Percentiles rank a stretch among this genome's conserved stretches.
phyloP scores from a whole-genome alignment of 2,888 invertebrate genomes.

The Gari tellinella region DNA sequence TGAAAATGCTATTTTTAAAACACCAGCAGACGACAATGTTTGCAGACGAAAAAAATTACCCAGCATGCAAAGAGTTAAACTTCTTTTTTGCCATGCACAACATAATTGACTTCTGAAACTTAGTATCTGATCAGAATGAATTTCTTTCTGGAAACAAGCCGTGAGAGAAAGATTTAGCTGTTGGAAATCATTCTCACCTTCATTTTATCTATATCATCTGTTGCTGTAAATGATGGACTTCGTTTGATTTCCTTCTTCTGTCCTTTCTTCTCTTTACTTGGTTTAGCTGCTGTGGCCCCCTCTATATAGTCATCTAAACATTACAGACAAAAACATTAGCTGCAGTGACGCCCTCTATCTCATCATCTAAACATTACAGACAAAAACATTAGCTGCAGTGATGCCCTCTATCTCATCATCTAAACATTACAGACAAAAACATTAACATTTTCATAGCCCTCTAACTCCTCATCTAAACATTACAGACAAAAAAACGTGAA shows the following conservation, averaged over 20 bases:
- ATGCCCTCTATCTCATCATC: slow-evolving; percentile 71
- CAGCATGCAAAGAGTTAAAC: too few relatives aligned
- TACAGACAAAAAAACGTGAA: too few relatives aligned
- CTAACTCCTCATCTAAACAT: slow-evolving; percentile 69
- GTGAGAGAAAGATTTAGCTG: too few relatives aligned
- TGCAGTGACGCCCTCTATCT: slow-evolving; percentile 59
- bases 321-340: slow-evolving; percentile 2
- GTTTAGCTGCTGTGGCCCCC: slow-evolving; percentile 36
- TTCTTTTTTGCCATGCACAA: too few relatives aligned
- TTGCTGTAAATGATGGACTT: slow-evolving; percentile 85
- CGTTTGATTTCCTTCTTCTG: slow-evolving; percentile 66
- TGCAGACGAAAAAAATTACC: too few relatives aligned
- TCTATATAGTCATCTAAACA: slow-evolving; percentile 71
- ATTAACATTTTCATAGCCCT: slow-evolving; percentile 44
- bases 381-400: slow-evolving; percentile 9
- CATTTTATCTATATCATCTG: slow-evolving; percentile 99
- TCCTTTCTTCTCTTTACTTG: slow-evolving; percentile 65
- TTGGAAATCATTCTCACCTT: too few relatives aligned
- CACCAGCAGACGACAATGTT: too few relatives aligned
- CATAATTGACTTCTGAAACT: too few relatives aligned
- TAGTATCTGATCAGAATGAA: too few relatives aligned
- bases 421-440: slow-evolving; percentile 21
- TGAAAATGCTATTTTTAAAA: too few relatives aligned
- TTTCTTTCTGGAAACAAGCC: background rate
- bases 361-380: slow-evolving; percentile 62